phyloP scores from a whole-genome alignment of 2,888 invertebrate species.

The Proisotoma minuta region DNA sequence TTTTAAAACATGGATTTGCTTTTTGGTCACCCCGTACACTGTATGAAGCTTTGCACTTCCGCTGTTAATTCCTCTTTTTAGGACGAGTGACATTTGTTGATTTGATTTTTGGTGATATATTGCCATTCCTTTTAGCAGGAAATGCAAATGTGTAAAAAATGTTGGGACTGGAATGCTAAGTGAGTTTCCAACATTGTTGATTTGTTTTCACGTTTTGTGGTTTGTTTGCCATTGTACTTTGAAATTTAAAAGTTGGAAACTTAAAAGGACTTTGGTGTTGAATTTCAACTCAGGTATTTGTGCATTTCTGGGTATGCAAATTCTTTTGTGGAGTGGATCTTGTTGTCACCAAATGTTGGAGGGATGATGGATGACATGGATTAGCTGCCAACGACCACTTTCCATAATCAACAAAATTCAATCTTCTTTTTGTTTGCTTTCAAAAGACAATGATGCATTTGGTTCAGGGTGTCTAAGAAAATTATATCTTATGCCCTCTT shows the following conservation, averaged over 20 bases:
- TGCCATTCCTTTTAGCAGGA: not conserved
- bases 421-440: conserved; percentile 12
- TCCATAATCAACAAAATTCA: too few species aligned
- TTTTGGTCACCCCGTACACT: too few species aligned
- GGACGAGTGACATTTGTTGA: conserved; percentile 4
- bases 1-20: too few species aligned
- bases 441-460: conserved; percentile 2
- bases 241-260: not conserved
- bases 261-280: not conserved
- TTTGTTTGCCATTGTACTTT: not conserved
- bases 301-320: conserved; percentile 2
- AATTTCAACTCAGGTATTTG: not conserved
- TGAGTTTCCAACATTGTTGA: too few species aligned
- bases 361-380: not conserved
- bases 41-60: too few species aligned
- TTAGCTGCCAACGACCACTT: not conserved
- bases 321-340: not conserved
- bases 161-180: not conserved
- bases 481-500: too few species aligned
- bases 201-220: not conserved
- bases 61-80: too few species aligned
- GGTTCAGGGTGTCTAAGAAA: conserved; percentile 5
- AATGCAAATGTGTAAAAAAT: not conserved
- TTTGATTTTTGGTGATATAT: conserved; percentile 1
- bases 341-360: not conserved